Base-by-base conservation (phyloP, 2,888 invertebrate genomes). In the Drosophila suboccidentalis region DNA sequence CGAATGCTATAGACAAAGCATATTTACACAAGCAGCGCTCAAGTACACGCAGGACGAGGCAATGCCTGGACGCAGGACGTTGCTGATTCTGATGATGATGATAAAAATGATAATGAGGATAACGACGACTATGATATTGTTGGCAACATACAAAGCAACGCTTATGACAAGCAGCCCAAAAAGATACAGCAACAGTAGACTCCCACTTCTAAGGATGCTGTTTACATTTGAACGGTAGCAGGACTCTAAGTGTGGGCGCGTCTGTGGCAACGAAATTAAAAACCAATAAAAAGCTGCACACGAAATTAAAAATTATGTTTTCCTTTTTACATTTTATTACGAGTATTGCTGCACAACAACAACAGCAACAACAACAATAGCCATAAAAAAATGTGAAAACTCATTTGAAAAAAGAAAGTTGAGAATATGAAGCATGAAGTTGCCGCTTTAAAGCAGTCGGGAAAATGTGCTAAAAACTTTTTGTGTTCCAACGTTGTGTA, bases 281-380 rank as follows among this genome's bases (percentile, higher is more conserved):
- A 87, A 87, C 90, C 90, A 87, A 87, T 90, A 87, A 89, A 89
- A 90, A 80, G 73, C 68, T 73, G 67, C 85, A 63, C 75, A 82
- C 71, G 75, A 90, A 86, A 90, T 90, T 89, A 87, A 89, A 90
- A 86, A 90, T 90, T 90, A 85, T 87, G 89, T 81, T 90, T 89
- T 87, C 62, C 75, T 82, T 71, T 60, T 72, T 76, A 70, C 65
- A 69, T 75, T 75, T 85, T 78, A 70, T 58, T 58, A 38, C 46
- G 10, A 47, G n/a, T 22, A 44, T 65, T 65, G 69, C 50, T 41
- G 72, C 50, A 70, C 57, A 78, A 67, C 70, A 82, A 61, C 61
- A 77, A 60, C 44, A 71, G 63, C 69, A 78, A 63, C 54, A 75
- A 69, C 65, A 78, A 61, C 63, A 38, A 38, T 38, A 69, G 69